A percentile compares a stretch with the other conserved stretches of the same genome.
These are phyloP conservation scores for Ormyrus pomaceus DNA, from an alignment of 2,888 invertebrate genomes.

Conservation along the genomic window DNA sequence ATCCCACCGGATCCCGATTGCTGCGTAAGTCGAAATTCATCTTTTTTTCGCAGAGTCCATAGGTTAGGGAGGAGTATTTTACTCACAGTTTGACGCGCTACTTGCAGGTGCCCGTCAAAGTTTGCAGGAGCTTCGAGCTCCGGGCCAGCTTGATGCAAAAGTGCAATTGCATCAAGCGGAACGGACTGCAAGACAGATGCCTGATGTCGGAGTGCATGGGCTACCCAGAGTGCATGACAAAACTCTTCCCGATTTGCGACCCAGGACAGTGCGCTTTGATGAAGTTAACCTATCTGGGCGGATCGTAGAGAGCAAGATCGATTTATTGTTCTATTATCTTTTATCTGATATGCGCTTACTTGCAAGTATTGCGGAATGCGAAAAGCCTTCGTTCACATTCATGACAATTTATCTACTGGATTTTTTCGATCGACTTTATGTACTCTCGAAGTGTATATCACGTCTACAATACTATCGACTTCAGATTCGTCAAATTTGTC, in stretches of 20 bases:
- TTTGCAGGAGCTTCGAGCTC: conserved; percentile 70
- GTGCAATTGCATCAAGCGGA: conserved; percentile 74
- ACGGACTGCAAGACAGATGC: conserved; percentile 74
- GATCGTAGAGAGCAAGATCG: conserved; percentile 27
- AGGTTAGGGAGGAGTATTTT: not conserved
- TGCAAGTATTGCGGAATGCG: no score
- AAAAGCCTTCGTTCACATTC: no score
- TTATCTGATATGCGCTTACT: no score
- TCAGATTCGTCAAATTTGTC: no score
- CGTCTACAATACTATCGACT: no score
- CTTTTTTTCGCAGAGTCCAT: not conserved
- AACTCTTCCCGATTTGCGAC: conserved; percentile 70
- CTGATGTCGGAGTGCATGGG: conserved; percentile 72
- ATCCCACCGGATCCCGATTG: not conserved
- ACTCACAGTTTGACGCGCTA: not conserved
- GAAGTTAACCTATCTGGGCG: conserved; percentile 61
- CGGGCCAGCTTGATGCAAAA: conserved; percentile 69
- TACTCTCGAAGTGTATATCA: no score
- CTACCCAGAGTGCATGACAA: conserved; percentile 72
- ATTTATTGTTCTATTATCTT: no score
- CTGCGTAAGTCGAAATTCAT: conserved; percentile 9
- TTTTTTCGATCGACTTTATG: no score
- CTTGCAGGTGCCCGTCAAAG: conserved; percentile 65
- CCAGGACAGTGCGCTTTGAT: conserved; percentile 69
- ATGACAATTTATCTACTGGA: no score